These are phyloP conservation scores for Stenurella melanura DNA, from an alignment of 2,888 invertebrate genomes.

Conservation along the genomic window DNA sequence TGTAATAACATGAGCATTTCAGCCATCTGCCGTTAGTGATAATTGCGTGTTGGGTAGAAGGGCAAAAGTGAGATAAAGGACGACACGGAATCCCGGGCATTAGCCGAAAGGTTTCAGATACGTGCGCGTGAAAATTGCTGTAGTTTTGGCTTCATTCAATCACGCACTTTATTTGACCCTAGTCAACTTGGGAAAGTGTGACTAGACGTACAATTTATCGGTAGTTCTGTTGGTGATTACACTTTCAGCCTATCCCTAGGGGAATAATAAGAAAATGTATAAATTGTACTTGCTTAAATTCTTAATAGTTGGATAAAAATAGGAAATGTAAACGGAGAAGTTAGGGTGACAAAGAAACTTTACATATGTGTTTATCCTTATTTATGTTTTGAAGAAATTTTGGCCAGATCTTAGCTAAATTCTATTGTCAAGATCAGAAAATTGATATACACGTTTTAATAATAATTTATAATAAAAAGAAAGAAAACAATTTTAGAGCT, in stretches of 20 bases:
- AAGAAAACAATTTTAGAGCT: too few species aligned
- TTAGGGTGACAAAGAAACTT: too few species aligned
- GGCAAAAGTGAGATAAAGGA: conserved; percentile 2
- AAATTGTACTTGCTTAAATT: background rate
- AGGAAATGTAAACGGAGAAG: too few species aligned
- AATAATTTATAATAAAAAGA: too few species aligned
- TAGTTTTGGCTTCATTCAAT: conserved; percentile 4
- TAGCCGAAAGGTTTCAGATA: conserved; percentile 6
- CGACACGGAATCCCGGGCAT: background rate
- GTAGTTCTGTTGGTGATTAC: background rate
- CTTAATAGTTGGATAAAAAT: too few species aligned
- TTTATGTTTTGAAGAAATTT: too few species aligned
- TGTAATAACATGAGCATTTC: background rate
- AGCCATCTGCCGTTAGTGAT: conserved; percentile 2
- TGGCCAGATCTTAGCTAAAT: too few species aligned
- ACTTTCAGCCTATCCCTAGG: background rate
- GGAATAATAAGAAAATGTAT: background rate
- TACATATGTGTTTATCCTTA: too few species aligned
- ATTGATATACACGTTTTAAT: too few species aligned
- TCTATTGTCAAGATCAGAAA: too few species aligned
- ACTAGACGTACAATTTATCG: background rate
- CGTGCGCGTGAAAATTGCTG: conserved; percentile 15
- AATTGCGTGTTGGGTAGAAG: background rate
- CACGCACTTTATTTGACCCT: conserved; percentile 7
- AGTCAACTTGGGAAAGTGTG: background rate